Percentiles rank a stretch among this genome's conserved stretches.
These are phyloP conservation scores for Leucophenga montana DNA, from an alignment of 2,888 invertebrate species.

Conservation along the genomic window DNA sequence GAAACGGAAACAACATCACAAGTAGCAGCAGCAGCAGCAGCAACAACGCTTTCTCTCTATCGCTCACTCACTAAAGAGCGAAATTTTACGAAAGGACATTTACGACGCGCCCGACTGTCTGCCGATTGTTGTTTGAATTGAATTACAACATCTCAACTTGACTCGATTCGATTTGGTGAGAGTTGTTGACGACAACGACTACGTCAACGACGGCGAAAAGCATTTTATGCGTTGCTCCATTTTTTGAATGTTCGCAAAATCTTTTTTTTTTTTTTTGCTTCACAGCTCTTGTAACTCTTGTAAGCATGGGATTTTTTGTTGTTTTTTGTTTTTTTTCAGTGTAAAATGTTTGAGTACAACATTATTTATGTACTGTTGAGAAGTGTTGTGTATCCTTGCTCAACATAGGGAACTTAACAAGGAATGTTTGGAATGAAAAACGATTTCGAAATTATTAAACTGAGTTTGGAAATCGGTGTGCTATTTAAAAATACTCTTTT, in stretches of 20 bases:
- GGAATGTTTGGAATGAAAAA: too few species aligned
- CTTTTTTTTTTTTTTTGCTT: constrained; percentile 6
- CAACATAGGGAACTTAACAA: too few species aligned
- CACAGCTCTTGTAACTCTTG: neutral
- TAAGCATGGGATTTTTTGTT: neutral
- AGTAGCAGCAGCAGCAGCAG: too few species aligned
- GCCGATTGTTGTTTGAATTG: constrained; percentile 49
- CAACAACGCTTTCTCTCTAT: too few species aligned
- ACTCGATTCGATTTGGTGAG: neutral
- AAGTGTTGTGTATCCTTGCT: too few species aligned
- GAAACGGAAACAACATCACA: constrained; percentile 45
- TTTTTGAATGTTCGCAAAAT: constrained; percentile 19
- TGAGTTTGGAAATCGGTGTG: too few species aligned
- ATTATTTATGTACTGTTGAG: too few species aligned
- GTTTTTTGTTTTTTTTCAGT: neutral
- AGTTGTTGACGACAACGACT: neutral
- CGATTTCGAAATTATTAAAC: too few species aligned
- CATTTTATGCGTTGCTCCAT: constrained; percentile 23
- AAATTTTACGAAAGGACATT: neutral
- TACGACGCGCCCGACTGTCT: constrained; percentile 30
- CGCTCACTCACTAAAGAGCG: neutral
- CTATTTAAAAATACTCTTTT: too few species aligned
- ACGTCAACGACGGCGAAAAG: neutral
- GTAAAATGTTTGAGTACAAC: constrained; percentile 22
- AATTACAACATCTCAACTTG: constrained; percentile 14